Evolutionary conservation across 2,797 vertebrate genomes (phyloP).

Genomic region (Oceanodroma leucorhoa): DNA sequence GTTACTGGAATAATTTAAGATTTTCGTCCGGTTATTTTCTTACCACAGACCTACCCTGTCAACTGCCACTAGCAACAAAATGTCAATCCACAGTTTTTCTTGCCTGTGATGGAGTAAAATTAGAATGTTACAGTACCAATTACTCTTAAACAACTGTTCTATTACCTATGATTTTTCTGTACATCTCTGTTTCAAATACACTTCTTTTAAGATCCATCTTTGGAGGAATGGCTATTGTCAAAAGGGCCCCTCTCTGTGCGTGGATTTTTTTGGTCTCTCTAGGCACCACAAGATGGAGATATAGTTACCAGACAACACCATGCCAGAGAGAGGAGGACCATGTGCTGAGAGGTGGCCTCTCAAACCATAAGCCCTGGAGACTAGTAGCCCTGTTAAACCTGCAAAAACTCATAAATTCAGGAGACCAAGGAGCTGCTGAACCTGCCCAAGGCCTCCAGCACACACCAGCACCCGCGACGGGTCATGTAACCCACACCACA

Average conservation of each 20-base stretch:
- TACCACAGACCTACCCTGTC: neutral
- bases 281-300: neutral
- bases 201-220: neutral
- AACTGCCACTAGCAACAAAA: neutral
- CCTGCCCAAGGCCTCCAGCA: neutral
- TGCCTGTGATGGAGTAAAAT: neutral
- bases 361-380: neutral
- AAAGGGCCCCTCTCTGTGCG: neutral
- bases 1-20: neutral
- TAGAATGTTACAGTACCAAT: neutral
- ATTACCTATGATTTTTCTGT: neutral
- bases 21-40: neutral
- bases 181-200: neutral
- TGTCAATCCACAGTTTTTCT: neutral
- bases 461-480: rapidly evolving
- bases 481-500: neutral
- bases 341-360: neutral
- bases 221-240: neutral
- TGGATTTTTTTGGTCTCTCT: neutral
- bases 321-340: neutral
- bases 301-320: neutral
- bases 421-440: neutral
- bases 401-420: neutral
- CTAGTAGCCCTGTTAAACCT: neutral
- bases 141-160: neutral